Evolutionary conservation across 1,140 invertebrate species (phyloP), one percentile per base, ranked within the genome.

Genomic region (Ruditapes philippinarum): DNA sequence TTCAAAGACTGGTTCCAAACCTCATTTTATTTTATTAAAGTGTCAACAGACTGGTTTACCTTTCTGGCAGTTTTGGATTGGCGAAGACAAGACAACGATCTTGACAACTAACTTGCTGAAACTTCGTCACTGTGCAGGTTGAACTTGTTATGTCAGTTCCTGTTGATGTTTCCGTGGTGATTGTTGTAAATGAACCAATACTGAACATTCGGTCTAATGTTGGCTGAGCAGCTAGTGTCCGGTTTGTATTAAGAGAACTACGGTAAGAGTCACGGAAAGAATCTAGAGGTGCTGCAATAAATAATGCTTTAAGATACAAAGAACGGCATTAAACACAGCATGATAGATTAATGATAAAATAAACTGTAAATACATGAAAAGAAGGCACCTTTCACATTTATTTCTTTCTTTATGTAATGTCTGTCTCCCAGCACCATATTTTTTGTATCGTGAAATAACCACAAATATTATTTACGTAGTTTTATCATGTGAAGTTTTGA

Each of bases 81-180:
- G 94, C 94, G 88, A 95, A 92, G 17, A 94, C 93, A 14, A 94
- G 57, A 90, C 91, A 93, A 79, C 88, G 90, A 12, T 94, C 93
- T 40, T 76, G 80, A 89, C 90, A 83, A 85, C 93, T 94, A 36
- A 95, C 91, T 89, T 95, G 95, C 42, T 92, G 89, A 80, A 91
- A 95, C 60, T 93, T 78, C 17, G 94, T 91, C 40, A 95, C 90
- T 14, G 54, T 74, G 19, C 85, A 60, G 36, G 78, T 90, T 0
- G 94, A 95, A 28, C 83, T 89, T 7, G 93, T 92, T 36, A 95
- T 93, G 76, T 95, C 95, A 22, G 95, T 95, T 25, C 92, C 93
- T 5, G 95, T 95, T 4, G 93, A 92, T 4, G 95, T 95, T 40
- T 73, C 54, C 12, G 92, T 91, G 45, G 93, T 93, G n/a, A 95